These are phyloP conservation scores for Crioceris asparagi DNA, from an alignment of 2,888 invertebrate genomes.

Conservation along the genomic window DNA sequence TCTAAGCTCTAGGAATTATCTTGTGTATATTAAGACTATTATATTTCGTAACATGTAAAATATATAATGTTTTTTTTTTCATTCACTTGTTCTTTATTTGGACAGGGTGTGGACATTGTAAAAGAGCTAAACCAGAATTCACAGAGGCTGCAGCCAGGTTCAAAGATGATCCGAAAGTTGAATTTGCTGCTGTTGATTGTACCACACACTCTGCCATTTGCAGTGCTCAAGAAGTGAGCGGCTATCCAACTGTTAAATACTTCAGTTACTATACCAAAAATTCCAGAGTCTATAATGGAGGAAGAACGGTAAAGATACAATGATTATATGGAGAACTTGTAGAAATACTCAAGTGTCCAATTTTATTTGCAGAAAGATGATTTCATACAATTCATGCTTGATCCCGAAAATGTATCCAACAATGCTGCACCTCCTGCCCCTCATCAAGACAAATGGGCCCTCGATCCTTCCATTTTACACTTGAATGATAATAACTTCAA, in stretches of 20 bases:
- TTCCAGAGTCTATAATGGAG: constrained; percentile 59
- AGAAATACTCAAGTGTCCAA: background rate
- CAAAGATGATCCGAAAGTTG: constrained; percentile 65
- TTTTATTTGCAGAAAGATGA: constrained; percentile 46
- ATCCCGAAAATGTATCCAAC: constrained; percentile 37
- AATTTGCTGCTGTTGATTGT: constrained; percentile 78
- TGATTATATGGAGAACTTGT: background rate
- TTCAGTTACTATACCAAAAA: constrained; percentile 70
- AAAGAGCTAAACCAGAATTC: constrained; percentile 75
- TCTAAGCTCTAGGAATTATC: no score
- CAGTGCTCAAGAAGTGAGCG: constrained; percentile 57
- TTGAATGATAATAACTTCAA: constrained; percentile 53
- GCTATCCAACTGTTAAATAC: constrained; percentile 81
- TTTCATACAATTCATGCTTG: constrained; percentile 53
- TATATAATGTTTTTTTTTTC: no score
- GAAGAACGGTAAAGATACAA: constrained; percentile 29
- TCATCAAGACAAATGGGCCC: constrained; percentile 36
- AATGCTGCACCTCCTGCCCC: constrained; percentile 26
- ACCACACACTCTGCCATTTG: constrained; percentile 54
- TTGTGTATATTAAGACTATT: no score
- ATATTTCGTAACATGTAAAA: no score
- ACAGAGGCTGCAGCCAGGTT: constrained; percentile 62
- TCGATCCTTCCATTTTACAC: constrained; percentile 39
- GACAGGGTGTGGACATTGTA: constrained; percentile 91
- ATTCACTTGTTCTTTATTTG: no score